Evolutionary conservation across 2,113 vertebrate genomes (phyloP).

Genomic region (Microcebus tavaratra): DNA sequence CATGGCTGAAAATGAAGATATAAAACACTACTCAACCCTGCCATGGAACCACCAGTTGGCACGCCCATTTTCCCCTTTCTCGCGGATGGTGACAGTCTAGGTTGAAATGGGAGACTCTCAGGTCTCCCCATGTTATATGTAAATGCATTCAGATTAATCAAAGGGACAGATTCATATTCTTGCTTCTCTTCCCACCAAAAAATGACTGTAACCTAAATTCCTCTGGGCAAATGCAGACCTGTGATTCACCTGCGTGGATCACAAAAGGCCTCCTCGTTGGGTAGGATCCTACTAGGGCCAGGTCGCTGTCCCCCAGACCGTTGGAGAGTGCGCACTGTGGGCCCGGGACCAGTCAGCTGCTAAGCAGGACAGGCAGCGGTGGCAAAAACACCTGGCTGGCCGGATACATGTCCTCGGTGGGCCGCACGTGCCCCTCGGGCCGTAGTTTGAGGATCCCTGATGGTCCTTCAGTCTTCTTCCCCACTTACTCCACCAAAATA

Average conservation of each 20-base stretch:
- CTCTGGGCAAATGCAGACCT: background rate
- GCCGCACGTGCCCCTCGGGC: too few relatives aligned
- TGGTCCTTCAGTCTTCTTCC: background rate
- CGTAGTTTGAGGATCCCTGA: too few relatives aligned
- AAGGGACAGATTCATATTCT: background rate
- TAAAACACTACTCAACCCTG: background rate
- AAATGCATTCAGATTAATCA: background rate
- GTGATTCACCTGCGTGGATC: background rate
- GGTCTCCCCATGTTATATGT: background rate
- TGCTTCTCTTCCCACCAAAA: background rate
- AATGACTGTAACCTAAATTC: background rate
- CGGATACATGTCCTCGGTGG: too few relatives aligned
- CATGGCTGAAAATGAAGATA: slow-evolving; percentile 47
- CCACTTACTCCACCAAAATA: background rate
- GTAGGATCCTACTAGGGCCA: background rate
- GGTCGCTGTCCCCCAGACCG: too few relatives aligned
- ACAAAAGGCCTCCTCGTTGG: background rate
- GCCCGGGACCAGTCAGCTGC: too few relatives aligned
- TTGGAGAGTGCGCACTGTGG: too few relatives aligned
- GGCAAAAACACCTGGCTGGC: fast-evolving
- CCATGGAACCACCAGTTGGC: background rate
- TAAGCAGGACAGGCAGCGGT: too few relatives aligned
- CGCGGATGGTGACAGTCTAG: background rate
- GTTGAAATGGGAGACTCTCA: background rate
- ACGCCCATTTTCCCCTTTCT: background rate